Evolutionary conservation across 2,888 invertebrate species (phyloP).

Genomic region (Saturnia japonica): DNA sequence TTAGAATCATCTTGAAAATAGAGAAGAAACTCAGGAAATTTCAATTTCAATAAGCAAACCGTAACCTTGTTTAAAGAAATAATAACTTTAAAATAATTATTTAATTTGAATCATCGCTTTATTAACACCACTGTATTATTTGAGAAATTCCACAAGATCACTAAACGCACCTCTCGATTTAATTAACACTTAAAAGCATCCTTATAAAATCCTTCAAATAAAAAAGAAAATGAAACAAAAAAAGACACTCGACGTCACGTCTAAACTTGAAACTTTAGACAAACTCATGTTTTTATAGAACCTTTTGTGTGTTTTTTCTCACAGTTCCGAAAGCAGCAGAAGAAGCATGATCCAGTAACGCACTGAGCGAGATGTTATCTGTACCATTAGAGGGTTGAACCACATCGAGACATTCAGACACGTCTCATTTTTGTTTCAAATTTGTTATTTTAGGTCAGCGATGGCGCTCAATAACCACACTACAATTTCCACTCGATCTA

Average conservation of each 20-base stretch:
- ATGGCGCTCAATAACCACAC: conserved; percentile 45
- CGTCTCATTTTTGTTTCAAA: conserved; percentile 64
- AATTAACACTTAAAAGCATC: conserved; percentile 74
- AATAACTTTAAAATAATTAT: conserved; percentile 11
- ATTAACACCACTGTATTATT: conserved; percentile 39
- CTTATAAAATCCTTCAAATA: conserved; percentile 66
- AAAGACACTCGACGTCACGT: conserved; percentile 77
- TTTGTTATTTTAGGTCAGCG: conserved; percentile 66
- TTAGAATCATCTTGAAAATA: too few species aligned
- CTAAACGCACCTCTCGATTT: conserved; percentile 63
- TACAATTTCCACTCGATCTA: conserved; percentile 19
- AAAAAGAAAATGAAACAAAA: conserved; percentile 53
- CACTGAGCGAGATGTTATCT: conserved; percentile 75
- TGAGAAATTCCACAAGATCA: conserved; percentile 66
- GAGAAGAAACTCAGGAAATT: too few species aligned
- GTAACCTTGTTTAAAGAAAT: too few species aligned
- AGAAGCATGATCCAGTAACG: conserved; percentile 77
- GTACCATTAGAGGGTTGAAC: conserved; percentile 70
- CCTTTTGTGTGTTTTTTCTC: conserved; percentile 78
- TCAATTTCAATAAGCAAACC: too few species aligned
- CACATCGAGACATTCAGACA: conserved; percentile 75
- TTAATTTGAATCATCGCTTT: conserved; percentile 42
- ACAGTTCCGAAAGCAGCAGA: conserved; percentile 73
- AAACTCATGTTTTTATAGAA: conserved; percentile 73
- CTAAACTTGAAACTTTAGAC: conserved; percentile 65